These are phyloP conservation scores for Odontomyia ornata DNA, from an alignment of 2,888 invertebrate genomes.

Conservation along the genomic window DNA sequence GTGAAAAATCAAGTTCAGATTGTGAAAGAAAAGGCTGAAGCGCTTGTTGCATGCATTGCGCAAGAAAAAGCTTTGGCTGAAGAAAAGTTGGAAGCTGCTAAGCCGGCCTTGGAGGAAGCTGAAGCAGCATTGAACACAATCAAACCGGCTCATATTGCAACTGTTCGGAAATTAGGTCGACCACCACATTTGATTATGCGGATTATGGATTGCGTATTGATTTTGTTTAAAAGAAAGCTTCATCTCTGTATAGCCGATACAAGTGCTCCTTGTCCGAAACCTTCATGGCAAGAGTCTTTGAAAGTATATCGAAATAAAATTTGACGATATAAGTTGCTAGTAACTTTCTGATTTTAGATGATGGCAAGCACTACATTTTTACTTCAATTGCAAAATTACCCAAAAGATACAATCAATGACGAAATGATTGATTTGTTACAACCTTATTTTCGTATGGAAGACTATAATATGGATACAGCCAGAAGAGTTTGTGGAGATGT, in stretches of 20 bases:
- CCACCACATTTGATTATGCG: constrained; percentile 97
- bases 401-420: constrained; percentile 95
- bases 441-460: constrained; percentile 95
- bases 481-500: constrained; percentile 96
- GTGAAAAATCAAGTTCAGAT: constrained; percentile 95
- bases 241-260: constrained; percentile 85
- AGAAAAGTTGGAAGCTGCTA: constrained; percentile 92
- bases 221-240: constrained; percentile 89
- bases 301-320: constrained; percentile 69
- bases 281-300: constrained; percentile 95
- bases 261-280: constrained; percentile 83
- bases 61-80: constrained; percentile 92
- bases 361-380: constrained; percentile 96
- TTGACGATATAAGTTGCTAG: neutral
- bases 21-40: constrained; percentile 95
- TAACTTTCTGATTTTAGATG: constrained; percentile 68
- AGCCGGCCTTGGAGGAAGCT: constrained; percentile 94
- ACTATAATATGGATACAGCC: constrained; percentile 96
- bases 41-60: constrained; percentile 84
- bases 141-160: constrained; percentile 95
- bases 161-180: constrained; percentile 91
- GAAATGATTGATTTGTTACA: constrained; percentile 94
- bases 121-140: constrained; percentile 95
- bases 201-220: constrained; percentile 96
- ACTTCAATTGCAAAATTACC: constrained; percentile 90